A percentile compares a stretch with the other conserved stretches of the same genome.
phyloP scores from a whole-genome alignment of 2,797 vertebrate species.

The Scyliorhinus canicula region DNA sequence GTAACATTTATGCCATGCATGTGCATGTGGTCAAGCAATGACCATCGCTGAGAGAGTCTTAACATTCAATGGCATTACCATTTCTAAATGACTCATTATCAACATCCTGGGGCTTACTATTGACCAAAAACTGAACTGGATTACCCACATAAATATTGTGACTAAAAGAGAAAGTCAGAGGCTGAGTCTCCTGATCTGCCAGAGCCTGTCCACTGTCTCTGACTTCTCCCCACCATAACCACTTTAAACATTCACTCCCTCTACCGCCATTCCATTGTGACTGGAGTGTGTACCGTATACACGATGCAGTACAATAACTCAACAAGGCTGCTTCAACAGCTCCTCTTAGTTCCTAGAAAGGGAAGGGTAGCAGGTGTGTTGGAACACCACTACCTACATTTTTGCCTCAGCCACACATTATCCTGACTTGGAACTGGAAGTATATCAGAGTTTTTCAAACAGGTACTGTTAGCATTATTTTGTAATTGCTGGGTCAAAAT shows the following conservation, averaged over 20 bases:
- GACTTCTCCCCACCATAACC: neutral
- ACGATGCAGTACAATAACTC: too few species aligned
- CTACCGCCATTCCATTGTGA: neutral
- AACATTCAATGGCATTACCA: too few species aligned
- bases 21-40: too few species aligned
- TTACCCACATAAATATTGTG: too few species aligned
- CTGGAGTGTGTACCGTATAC: neutral
- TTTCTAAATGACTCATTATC: too few species aligned
- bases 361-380: neutral
- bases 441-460: neutral
- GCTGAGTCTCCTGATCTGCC: neutral
- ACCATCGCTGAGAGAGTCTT: neutral
- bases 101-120: too few species aligned
- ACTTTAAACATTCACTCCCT: neutral
- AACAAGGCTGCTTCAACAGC: neutral
- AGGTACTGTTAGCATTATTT: neutral
- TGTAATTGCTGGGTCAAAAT: neutral
- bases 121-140: too few species aligned
- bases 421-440: neutral
- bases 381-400: neutral
- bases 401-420: neutral
- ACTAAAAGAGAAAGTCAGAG: too few species aligned
- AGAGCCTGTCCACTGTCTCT: neutral
- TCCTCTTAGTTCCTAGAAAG: neutral
- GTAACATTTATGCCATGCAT: too few species aligned